Conservation (phyloP, 1,140 invertebrate genomes). For the Apis cerana region DNA sequence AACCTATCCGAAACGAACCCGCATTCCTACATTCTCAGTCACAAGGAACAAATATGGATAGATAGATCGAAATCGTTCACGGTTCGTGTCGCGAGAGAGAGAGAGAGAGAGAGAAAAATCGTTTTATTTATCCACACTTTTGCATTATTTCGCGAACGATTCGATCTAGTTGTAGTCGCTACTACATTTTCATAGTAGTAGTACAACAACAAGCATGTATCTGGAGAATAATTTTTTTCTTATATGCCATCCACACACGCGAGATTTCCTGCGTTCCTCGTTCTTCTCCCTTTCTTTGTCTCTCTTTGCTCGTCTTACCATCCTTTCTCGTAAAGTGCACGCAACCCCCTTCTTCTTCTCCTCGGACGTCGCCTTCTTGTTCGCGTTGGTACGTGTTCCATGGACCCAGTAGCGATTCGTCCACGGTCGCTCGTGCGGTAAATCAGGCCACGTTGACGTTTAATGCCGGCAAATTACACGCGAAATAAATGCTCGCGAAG, state of each 20-base stretch:
- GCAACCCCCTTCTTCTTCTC: slow-evolving; percentile 47
- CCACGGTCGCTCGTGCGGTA: slow-evolving; percentile 75
- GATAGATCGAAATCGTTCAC: too few species aligned
- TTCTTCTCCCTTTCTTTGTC: neutral
- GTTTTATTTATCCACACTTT: too few species aligned
- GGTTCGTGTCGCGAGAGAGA: too few species aligned
- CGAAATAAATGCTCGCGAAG: slow-evolving; percentile 76
- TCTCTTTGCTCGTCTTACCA: neutral
- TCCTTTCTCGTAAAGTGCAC: slow-evolving; percentile 43
- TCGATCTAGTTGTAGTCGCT: too few species aligned
- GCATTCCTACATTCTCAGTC: too few species aligned
- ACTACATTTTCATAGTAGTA: too few species aligned
- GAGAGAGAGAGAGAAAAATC: too few species aligned
- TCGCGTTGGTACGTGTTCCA: slow-evolving; percentile 70
- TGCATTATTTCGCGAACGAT: too few species aligned
- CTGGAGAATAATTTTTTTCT: slow-evolving; percentile 19
- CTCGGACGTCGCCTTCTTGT: slow-evolving; percentile 32
- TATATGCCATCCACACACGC: slow-evolving; percentile 21
- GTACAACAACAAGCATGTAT: neutral
- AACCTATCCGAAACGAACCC: too few species aligned
- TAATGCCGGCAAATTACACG: slow-evolving; percentile 80
- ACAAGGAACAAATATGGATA: too few species aligned
- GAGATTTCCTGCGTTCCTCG: slow-evolving; percentile 29
- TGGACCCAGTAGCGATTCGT: slow-evolving; percentile 77
- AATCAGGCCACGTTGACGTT: slow-evolving; percentile 79